phyloP scores from a whole-genome alignment of 2,888 invertebrate genomes.

The Cataglyphis altisquamis region DNA sequence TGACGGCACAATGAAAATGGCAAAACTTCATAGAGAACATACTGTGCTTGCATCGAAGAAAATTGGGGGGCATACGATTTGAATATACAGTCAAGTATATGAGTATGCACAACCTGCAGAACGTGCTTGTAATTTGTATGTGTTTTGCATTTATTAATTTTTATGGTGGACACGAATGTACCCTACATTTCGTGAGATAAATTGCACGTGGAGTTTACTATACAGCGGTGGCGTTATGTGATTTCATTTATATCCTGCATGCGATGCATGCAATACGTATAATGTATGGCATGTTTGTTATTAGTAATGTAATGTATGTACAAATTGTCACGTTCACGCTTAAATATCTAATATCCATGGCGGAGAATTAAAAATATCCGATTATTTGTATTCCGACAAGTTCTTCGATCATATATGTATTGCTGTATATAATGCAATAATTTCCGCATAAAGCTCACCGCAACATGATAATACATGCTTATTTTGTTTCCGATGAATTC shows the following conservation, averaged over 20 bases:
- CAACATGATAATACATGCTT: background rate
- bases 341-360: conserved; percentile 40
- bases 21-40: conserved; percentile 26
- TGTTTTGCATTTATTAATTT: conserved; percentile 52
- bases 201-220: conserved; percentile 15
- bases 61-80: conserved; percentile 35
- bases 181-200: conserved; percentile 40
- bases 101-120: background rate
- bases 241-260: conserved; percentile 29
- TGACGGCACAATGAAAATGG: conserved; percentile 41
- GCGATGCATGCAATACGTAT: background rate
- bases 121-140: conserved; percentile 38
- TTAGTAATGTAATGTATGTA: conserved; percentile 27
- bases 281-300: conserved; percentile 14
- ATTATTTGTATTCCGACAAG: conserved; percentile 24
- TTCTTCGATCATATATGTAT: background rate
- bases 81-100: conserved; percentile 26
- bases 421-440: background rate
- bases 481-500: conserved; percentile 7
- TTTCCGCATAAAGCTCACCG: background rate
- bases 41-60: conserved; percentile 26
- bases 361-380: background rate
- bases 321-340: conserved; percentile 32
- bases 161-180: conserved; percentile 21
- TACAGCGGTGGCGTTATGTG: conserved; percentile 8